These are phyloP conservation scores for Agelas oroides DNA, from an alignment of 37 sponge, comb jelly and placozoan genomes.

Conservation along the genomic window DNA sequence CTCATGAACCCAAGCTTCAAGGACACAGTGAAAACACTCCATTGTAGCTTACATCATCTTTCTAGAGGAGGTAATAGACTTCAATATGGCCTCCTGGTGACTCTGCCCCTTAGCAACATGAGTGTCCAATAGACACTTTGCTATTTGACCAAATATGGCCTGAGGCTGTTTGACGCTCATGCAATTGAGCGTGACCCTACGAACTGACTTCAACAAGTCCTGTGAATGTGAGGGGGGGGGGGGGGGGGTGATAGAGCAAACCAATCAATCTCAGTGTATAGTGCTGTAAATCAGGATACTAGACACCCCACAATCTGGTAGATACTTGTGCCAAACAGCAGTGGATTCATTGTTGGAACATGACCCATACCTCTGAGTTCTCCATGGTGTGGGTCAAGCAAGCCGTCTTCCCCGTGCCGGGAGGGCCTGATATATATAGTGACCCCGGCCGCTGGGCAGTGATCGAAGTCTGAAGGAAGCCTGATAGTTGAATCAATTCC, in stretches of 20 bases:
- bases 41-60: slow-evolving; percentile 61
- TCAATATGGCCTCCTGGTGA: not conserved
- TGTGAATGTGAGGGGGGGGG: not conserved
- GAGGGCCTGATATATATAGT: slow-evolving; percentile 91
- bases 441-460: slow-evolving; percentile 51
- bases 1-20: not conserved
- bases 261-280: too few species aligned
- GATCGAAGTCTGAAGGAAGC: slow-evolving; percentile 62
- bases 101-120: not conserved
- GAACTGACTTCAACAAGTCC: not conserved
- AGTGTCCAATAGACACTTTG: not conserved
- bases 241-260: too few species aligned
- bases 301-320: not conserved
- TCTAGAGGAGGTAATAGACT: slow-evolving; percentile 40
- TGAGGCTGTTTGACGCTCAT: slow-evolving; percentile 59
- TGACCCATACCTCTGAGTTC: slow-evolving; percentile 35
- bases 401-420: slow-evolving; percentile 95
- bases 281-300: too few species aligned
- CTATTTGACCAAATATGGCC: slow-evolving; percentile 38
- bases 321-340: too few species aligned
- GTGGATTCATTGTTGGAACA: too few species aligned
- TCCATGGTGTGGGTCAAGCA: slow-evolving; percentile 69
- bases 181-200: slow-evolving; percentile 60
- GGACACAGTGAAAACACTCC: too few species aligned
- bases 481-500: slow-evolving; percentile 45